Conservation (phyloP, 2,113 vertebrate genomes). For the Pristiophorus japonicus region DNA sequence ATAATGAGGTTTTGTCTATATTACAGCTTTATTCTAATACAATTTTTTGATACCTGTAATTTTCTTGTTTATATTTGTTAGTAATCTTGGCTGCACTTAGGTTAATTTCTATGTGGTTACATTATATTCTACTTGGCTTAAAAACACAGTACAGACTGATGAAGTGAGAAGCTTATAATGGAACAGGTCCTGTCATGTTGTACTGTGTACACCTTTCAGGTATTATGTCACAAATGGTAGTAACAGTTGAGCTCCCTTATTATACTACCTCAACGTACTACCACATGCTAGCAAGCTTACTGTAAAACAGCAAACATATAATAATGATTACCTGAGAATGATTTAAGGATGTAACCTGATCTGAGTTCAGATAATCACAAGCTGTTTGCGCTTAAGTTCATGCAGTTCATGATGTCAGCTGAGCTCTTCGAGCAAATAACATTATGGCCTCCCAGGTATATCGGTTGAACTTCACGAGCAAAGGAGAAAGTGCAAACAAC, state of each 20-base stretch:
- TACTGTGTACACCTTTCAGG: background rate
- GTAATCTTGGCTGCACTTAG: background rate
- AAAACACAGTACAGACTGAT: background rate
- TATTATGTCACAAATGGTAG: background rate
- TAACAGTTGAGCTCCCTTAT: background rate
- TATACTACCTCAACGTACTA: background rate
- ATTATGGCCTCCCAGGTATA: background rate
- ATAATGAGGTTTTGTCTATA: background rate
- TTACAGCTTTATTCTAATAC: background rate
- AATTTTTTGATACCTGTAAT: background rate
- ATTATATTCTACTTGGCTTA: background rate
- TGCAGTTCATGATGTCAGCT: background rate
- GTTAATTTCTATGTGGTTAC: background rate
- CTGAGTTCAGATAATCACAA: background rate
- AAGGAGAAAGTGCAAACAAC: background rate
- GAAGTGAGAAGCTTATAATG: background rate
- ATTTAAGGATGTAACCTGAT: slow-evolving; percentile 12
- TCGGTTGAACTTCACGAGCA: background rate
- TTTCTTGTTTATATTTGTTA: background rate
- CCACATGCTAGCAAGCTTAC: background rate
- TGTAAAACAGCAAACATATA: background rate
- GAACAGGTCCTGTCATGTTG: background rate
- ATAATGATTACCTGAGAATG: slow-evolving; percentile 2
- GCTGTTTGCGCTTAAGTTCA: background rate
- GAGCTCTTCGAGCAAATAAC: background rate